Conservation (phyloP, 2,888 invertebrate species). For the Hedya salicella region DNA sequence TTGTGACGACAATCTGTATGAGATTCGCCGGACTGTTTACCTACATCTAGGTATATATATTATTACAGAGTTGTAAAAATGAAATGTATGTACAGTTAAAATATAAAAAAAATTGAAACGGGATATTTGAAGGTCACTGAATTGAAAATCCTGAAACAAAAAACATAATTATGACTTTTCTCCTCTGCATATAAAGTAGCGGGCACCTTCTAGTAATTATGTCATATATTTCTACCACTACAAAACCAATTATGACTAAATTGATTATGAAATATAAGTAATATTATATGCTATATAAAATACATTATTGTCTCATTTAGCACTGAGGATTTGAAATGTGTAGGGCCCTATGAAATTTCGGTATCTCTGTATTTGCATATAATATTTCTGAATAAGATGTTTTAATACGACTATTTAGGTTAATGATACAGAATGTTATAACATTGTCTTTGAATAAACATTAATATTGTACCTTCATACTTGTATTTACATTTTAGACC, state of each 20-base stretch:
- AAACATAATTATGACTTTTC: too few relatives aligned
- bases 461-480: slow-evolving; percentile 38
- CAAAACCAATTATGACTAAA: slow-evolving; percentile 41
- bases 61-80: too few relatives aligned
- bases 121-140: too few relatives aligned
- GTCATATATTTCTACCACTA: slow-evolving; percentile 42
- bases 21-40: background rate
- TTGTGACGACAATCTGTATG: background rate
- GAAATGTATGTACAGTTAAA: too few relatives aligned
- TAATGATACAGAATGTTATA: slow-evolving; percentile 37
- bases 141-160: too few relatives aligned
- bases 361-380: slow-evolving; percentile 30
- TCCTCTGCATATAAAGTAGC: too few relatives aligned
- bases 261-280: slow-evolving; percentile 35
- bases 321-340: slow-evolving; percentile 43
- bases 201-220: too few relatives aligned
- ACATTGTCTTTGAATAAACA: slow-evolving; percentile 42
- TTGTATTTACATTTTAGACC: background rate
- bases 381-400: slow-evolving; percentile 35
- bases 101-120: too few relatives aligned
- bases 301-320: slow-evolving; percentile 33
- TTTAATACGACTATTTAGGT: slow-evolving; percentile 34
- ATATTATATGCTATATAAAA: slow-evolving; percentile 28
- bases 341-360: slow-evolving; percentile 31
- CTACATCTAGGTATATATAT: background rate